Conservation (phyloP, 2,888 invertebrate species). For the Ichneumoninae sp. region DNA sequence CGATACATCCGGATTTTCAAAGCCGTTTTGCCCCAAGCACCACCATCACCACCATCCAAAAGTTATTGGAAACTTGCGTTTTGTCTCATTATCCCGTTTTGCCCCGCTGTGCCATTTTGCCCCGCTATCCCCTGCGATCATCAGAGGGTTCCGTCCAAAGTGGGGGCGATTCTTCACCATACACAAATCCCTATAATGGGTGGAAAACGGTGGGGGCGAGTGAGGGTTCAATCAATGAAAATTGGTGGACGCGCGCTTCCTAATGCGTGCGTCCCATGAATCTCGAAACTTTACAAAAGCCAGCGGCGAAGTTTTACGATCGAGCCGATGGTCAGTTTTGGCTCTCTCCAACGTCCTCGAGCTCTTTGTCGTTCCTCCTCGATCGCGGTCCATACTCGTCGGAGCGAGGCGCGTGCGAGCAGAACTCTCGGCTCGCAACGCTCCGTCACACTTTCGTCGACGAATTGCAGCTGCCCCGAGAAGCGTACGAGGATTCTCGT, state of each 20-base stretch:
- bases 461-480: constrained; percentile 3
- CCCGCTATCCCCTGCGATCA: not conserved
- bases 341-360: constrained; percentile 47
- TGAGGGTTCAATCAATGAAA: constrained; percentile 79
- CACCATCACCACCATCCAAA: no score
- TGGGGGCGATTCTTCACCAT: constrained; percentile 39
- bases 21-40: no score
- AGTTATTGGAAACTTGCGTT: no score
- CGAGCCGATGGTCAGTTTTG: constrained; percentile 55
- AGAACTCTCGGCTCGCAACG: constrained; percentile 19
- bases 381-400: constrained; percentile 36
- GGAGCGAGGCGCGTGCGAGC: constrained; percentile 43
- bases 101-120: no score
- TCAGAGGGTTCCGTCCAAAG: not conserved
- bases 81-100: no score
- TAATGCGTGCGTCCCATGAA: constrained; percentile 76
- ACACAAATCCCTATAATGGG: constrained; percentile 69
- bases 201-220: constrained; percentile 64
- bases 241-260: constrained; percentile 74
- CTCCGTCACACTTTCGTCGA: not conserved
- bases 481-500: constrained; percentile 13
- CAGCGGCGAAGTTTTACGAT: not conserved
- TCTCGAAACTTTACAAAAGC: constrained; percentile 62
- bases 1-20: no score
- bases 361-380: not conserved